These are phyloP conservation scores for Agrypnus murinus DNA, from an alignment of 2,888 invertebrate species.

Conservation along the genomic window DNA sequence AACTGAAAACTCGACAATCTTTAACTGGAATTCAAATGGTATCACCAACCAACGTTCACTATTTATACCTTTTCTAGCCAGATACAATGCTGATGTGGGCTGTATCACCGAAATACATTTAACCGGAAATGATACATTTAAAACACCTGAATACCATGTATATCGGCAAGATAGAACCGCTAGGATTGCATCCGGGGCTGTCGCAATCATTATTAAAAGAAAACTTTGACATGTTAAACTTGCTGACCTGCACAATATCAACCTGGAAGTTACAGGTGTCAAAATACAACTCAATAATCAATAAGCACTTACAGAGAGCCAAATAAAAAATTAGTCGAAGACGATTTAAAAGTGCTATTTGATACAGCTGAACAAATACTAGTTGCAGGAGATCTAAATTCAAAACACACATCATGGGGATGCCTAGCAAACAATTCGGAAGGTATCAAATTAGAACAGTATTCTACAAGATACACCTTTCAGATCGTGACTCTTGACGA, in stretches of 20 bases:
- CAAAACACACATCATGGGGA: slow-evolving; percentile 9
- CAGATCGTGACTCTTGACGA: no score
- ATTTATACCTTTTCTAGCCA: slow-evolving; percentile 16
- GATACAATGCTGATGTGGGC: slow-evolving; percentile 8
- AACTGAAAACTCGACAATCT: slow-evolving; percentile 11
- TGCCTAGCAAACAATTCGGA: slow-evolving; percentile 13
- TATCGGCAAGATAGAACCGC: background rate
- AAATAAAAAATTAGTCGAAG: slow-evolving; percentile 16
- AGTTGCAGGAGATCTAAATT: slow-evolving; percentile 8
- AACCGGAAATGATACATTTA: background rate
- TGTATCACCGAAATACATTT: slow-evolving; percentile 3
- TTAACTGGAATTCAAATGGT: slow-evolving; percentile 1
- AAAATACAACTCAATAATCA: slow-evolving; percentile 17
- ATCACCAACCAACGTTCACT: background rate
- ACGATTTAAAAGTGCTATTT: slow-evolving; percentile 18
- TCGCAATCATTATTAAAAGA: slow-evolving; percentile 17
- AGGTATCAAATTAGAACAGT: slow-evolving; percentile 15
- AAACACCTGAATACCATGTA: slow-evolving; percentile 3
- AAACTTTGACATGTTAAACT: slow-evolving; percentile 5
- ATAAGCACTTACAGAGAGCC: slow-evolving; percentile 9
- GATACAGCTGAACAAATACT: slow-evolving; percentile 4
- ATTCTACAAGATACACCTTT: slow-evolving; percentile 4
- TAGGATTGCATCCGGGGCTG: slow-evolving; percentile 8
- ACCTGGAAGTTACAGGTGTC: slow-evolving; percentile 6
- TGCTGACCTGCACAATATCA: slow-evolving; percentile 11